These are phyloP conservation scores for Eremophila alpestris DNA, from an alignment of 2,797 vertebrate species.

Conservation along the genomic window DNA sequence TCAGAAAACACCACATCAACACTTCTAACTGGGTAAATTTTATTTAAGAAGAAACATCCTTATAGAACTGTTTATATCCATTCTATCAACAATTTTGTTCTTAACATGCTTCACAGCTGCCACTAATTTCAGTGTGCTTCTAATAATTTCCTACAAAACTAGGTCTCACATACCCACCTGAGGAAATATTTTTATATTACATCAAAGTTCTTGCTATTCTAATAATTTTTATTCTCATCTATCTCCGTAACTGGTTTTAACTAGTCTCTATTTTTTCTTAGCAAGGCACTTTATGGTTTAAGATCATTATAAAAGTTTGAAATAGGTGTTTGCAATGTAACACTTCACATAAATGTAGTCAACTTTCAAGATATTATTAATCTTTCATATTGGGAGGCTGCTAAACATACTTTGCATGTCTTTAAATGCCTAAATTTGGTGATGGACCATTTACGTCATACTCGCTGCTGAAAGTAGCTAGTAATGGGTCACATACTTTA, in stretches of 20 bases:
- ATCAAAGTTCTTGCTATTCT: neutral
- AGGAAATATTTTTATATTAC: neutral
- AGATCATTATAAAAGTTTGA: neutral
- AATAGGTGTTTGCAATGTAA: neutral
- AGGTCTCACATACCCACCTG: neutral
- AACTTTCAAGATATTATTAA: neutral
- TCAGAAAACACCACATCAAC: neutral
- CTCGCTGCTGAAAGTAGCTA: neutral
- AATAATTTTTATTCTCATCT: neutral
- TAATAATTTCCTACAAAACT: neutral
- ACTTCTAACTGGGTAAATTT: constrained; percentile 3
- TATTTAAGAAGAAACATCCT: neutral
- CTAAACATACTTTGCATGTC: neutral
- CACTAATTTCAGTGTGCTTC: neutral
- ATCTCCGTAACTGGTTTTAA: neutral
- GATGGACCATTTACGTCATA: neutral
- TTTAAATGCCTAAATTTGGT: neutral
- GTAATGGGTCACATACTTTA: neutral
- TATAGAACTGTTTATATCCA: neutral
- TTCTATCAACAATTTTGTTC: neutral
- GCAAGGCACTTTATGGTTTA: neutral
- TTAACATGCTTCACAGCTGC: neutral
- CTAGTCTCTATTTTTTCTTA: neutral
- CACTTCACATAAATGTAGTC: neutral
- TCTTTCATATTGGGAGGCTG: neutral